These are phyloP conservation scores for Thalpophila matura DNA, from an alignment of 2,888 invertebrate species.

Conservation along the genomic window DNA sequence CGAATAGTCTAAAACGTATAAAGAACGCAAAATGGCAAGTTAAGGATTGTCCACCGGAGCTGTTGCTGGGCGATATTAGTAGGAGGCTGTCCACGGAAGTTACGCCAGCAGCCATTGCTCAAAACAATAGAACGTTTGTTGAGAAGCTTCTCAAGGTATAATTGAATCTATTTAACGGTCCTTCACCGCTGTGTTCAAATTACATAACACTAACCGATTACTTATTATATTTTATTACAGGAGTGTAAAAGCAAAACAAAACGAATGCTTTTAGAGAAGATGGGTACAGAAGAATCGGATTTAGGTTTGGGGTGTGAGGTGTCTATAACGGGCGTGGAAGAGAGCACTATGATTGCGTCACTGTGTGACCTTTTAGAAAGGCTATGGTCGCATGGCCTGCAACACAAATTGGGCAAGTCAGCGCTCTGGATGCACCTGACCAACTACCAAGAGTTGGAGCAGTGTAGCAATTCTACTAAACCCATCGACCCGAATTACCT, in stretches of 20 bases:
- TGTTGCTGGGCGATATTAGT: conserved; percentile 85
- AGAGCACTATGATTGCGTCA: conserved; percentile 99
- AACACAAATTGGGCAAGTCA: conserved; percentile 98
- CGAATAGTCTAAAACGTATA: conserved; percentile 91
- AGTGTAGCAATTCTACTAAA: conserved; percentile 90
- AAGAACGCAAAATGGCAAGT: conserved; percentile 92
- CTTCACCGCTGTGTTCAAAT: neutral
- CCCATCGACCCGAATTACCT: conserved; percentile 89
- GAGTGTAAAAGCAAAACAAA: conserved; percentile 99
- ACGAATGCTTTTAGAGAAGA: conserved; percentile 99
- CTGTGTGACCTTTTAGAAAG: conserved; percentile 99
- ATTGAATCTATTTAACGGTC: neutral
- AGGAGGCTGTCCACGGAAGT: conserved; percentile 92
- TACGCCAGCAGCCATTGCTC: conserved; percentile 97
- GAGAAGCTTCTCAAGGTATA: conserved; percentile 98
- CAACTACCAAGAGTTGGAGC: conserved; percentile 96
- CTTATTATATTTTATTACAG: conserved; percentile 79
- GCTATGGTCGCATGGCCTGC: conserved; percentile 99
- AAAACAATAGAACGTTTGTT: conserved; percentile 99
- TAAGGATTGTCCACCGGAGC: conserved; percentile 91
- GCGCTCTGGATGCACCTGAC: conserved; percentile 99
- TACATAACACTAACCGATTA: neutral
- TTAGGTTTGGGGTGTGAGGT: conserved; percentile 96
- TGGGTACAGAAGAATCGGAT: conserved; percentile 99
- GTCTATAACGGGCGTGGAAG: conserved; percentile 95